Conservation (phyloP, 2,888 invertebrate genomes). For the Erebia palarica region DNA sequence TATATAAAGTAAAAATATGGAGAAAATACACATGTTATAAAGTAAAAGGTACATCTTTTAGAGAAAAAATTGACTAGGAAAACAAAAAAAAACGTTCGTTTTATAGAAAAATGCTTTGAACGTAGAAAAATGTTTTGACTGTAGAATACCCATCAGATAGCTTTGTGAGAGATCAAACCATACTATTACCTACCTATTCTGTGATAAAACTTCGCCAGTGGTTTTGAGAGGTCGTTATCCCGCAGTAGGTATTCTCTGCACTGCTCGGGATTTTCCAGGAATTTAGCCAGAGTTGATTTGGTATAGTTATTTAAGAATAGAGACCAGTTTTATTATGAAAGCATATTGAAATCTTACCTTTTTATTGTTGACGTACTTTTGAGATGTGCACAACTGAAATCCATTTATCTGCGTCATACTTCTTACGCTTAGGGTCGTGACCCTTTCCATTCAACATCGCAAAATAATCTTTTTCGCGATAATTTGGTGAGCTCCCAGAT, state of each 20-base stretch:
- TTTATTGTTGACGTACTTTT: too few species aligned
- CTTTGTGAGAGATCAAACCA: slow-evolving; percentile 35
- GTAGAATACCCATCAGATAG: slow-evolving; percentile 22
- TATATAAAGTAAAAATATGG: background rate
- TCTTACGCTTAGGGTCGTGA: too few species aligned
- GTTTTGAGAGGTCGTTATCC: slow-evolving; percentile 36
- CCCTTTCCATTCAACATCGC: too few species aligned
- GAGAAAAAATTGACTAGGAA: background rate
- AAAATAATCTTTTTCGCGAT: too few species aligned
- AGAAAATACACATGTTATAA: background rate
- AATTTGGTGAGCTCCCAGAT: too few species aligned
- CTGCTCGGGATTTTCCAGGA: background rate
- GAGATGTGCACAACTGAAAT: too few species aligned
- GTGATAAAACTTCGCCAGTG: slow-evolving; percentile 27
- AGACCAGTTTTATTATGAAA: too few species aligned
- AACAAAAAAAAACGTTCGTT: slow-evolving; percentile 7
- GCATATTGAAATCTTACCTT: too few species aligned
- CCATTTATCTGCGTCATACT: too few species aligned
- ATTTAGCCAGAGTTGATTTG: background rate
- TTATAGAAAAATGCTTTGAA: slow-evolving; percentile 36
- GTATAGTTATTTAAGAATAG: background rate
- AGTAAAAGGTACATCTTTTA: background rate
- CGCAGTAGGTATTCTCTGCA: background rate
- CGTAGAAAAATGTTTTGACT: background rate
- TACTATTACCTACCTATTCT: too few species aligned